Conservation (phyloP, 2,888 invertebrate species). For the Tetragnatha montana region DNA sequence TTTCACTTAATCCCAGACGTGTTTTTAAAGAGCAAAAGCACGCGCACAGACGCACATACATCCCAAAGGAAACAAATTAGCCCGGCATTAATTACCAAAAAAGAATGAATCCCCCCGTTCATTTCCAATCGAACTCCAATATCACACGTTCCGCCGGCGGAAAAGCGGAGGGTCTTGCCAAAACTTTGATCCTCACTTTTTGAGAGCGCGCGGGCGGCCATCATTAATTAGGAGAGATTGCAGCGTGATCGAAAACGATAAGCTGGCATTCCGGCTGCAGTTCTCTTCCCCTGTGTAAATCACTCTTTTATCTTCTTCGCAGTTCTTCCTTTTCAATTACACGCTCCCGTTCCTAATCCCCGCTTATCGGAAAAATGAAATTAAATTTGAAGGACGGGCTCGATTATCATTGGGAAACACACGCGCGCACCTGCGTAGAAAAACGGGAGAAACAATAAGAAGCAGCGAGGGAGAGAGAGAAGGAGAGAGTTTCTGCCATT, state of each 20-base stretch:
- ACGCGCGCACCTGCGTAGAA: constrained; percentile 22
- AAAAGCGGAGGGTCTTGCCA: too few relatives aligned
- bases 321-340: constrained; percentile 69
- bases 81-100: too few relatives aligned
- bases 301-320: constrained; percentile 69
- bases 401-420: constrained; percentile 63
- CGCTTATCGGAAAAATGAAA: constrained; percentile 70
- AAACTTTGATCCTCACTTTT: too few relatives aligned
- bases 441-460: constrained; percentile 9
- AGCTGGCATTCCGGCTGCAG: constrained; percentile 52
- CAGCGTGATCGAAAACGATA: constrained; percentile 68
- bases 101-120: too few relatives aligned
- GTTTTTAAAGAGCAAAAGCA: too few relatives aligned
- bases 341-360: constrained; percentile 54
- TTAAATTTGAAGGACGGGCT: constrained; percentile 67
- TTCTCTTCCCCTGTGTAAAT: constrained; percentile 50
- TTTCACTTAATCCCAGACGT: too few relatives aligned
- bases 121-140: too few relatives aligned
- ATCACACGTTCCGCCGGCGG: too few relatives aligned
- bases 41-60: too few relatives aligned
- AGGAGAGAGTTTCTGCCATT: constrained; percentile 16
- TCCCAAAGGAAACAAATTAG: too few relatives aligned
- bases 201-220: background rate
- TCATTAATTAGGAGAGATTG: constrained; percentile 68
- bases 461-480: too few relatives aligned